These are phyloP conservation scores for Drosophila punjabiensis DNA, from an alignment of 1,140 invertebrate genomes.

Conservation along the genomic window DNA sequence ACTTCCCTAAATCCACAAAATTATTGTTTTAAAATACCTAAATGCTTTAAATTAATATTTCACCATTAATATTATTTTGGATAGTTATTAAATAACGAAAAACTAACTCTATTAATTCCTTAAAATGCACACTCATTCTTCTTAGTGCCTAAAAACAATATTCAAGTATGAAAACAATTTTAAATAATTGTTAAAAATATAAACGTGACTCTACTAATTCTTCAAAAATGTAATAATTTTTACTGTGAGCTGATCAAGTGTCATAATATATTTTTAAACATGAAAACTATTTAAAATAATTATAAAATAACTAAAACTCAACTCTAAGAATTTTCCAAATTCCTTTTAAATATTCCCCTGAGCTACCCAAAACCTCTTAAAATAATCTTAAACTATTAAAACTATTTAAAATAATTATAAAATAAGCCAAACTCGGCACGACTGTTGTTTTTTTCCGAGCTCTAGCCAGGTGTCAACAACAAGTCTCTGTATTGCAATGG, in stretches of 20 bases:
- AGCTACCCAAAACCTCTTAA: slow-evolving; percentile 6
- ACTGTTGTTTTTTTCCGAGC: neutral
- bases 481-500: slow-evolving; percentile 48
- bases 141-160: neutral
- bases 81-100: too few species aligned
- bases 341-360: neutral
- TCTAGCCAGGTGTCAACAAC: slow-evolving; percentile 22
- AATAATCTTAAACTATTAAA: neutral
- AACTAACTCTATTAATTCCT: neutral
- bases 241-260: neutral
- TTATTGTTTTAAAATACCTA: too few species aligned
- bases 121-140: neutral
- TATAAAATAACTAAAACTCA: neutral
- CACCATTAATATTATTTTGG: too few species aligned
- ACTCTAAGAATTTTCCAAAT: neutral
- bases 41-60: too few species aligned
- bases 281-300: neutral
- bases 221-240: neutral
- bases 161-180: neutral
- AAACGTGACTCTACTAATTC: neutral
- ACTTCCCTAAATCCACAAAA: too few species aligned
- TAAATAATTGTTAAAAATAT: neutral
- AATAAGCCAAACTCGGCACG: neutral
- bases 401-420: neutral
- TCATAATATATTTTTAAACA: too few species aligned